Percentiles rank a stretch among this genome's conserved stretches.
Evolutionary conservation across 1,140 invertebrate genomes (phyloP).

Genomic region (Oncopodura yosiiana): DNA sequence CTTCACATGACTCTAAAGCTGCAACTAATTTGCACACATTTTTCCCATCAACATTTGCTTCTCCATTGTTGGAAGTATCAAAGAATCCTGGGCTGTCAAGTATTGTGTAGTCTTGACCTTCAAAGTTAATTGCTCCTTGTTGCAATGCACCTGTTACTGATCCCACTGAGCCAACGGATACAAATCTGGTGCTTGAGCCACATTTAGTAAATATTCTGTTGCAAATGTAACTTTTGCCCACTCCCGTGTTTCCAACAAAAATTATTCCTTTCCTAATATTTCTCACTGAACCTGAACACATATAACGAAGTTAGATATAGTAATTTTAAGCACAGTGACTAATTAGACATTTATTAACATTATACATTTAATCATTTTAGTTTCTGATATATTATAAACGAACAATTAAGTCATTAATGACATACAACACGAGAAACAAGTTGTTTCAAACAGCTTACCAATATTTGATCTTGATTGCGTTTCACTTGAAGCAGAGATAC

Average conservation of each 20-base stretch:
- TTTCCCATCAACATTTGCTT: background rate
- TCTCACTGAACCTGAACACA: no score
- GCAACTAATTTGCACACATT: slow-evolving; percentile 6
- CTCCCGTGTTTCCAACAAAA: slow-evolving; percentile 4
- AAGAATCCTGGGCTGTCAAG: slow-evolving; percentile 6
- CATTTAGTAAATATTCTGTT: background rate
- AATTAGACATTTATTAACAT: no score
- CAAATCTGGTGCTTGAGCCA: background rate
- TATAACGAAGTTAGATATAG: no score
- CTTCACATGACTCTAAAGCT: background rate
- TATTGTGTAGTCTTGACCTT: background rate
- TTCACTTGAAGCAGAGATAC: no score
- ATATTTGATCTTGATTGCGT: no score
- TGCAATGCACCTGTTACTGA: background rate
- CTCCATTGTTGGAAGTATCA: background rate
- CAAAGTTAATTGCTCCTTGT: background rate
- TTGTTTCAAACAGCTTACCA: no score
- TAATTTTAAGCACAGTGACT: no score
- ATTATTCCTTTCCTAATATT: slow-evolving; percentile 2
- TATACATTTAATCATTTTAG: no score
- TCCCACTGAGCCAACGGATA: background rate
- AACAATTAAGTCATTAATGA: no score
- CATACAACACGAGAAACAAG: no score
- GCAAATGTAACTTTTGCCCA: slow-evolving; percentile 3
- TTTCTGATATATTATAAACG: no score